Conservation (phyloP, 2,113 vertebrate genomes). For the Callorhinus ursinus region DNA sequence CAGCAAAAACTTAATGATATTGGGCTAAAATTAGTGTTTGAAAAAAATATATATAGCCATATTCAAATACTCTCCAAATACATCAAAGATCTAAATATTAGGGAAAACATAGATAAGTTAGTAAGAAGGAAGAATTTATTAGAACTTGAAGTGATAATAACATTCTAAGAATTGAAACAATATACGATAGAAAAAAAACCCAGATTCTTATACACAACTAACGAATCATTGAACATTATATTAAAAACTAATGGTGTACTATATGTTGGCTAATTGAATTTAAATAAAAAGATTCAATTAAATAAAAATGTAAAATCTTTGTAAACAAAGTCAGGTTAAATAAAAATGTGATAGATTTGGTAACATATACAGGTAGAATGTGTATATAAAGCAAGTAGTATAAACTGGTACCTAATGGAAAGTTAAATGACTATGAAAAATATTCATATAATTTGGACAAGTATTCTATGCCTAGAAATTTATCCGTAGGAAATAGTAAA, state of each 20-base stretch:
- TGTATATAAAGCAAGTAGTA: neutral
- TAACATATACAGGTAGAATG: neutral
- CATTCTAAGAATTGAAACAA: neutral
- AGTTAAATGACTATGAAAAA: neutral
- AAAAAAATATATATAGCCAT: neutral
- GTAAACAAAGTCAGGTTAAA: neutral
- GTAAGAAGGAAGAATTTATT: neutral
- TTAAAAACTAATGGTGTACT: neutral
- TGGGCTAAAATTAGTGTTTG: neutral
- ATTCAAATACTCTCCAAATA: neutral
- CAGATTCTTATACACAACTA: neutral
- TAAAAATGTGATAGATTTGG: neutral
- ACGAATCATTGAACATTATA: neutral
- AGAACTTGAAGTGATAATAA: neutral
- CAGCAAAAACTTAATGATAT: neutral
- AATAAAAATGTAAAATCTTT: neutral
- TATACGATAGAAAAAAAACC: neutral
- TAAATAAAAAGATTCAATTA: neutral
- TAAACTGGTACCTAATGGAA: neutral
- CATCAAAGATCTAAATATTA: neutral
- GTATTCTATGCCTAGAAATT: neutral
- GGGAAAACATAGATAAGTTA: neutral
- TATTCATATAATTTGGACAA: neutral
- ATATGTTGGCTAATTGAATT: neutral
- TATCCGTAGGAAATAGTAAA: neutral